Conservation (phyloP, 2,797 vertebrate genomes). For the Bradypodion ventrale region DNA sequence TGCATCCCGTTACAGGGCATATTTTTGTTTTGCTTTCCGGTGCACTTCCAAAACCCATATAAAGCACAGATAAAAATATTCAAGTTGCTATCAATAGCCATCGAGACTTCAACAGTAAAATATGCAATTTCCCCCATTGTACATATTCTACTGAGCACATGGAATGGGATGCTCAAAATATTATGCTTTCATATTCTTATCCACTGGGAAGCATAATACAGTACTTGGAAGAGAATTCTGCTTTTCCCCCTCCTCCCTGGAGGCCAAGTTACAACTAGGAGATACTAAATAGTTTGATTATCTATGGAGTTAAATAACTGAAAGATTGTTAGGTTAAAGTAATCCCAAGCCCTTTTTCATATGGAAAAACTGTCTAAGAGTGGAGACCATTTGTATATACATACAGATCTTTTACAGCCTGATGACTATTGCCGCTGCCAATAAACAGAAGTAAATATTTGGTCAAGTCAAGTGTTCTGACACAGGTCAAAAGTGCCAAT, state of each 20-base stretch:
- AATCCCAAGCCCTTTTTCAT: not conserved
- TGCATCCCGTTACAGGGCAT: not conserved
- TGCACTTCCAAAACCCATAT: not conserved
- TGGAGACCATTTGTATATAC: not conserved
- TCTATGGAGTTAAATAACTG: not conserved
- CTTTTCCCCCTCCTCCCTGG: no score
- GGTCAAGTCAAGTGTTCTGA: not conserved
- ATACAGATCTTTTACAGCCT: not conserved
- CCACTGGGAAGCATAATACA: not conserved
- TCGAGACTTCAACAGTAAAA: not conserved
- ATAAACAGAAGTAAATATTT: constrained; percentile 11
- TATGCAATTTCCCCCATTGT: not conserved
- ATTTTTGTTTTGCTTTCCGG: constrained; percentile 15
- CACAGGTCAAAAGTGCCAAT: not conserved
- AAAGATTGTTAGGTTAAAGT: not conserved
- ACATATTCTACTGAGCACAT: not conserved
- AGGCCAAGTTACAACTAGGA: not conserved
- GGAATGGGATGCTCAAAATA: not conserved
- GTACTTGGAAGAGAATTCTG: not conserved
- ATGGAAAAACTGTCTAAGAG: not conserved
- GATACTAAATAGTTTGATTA: not conserved
- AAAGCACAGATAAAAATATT: constrained; percentile 28
- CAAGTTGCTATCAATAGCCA: constrained; percentile 14
- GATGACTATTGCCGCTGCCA: not conserved
- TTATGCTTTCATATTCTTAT: not conserved